Base-by-base conservation (phyloP, 23 tunicate genomes). In the Halocynthia aurantium region DNA sequence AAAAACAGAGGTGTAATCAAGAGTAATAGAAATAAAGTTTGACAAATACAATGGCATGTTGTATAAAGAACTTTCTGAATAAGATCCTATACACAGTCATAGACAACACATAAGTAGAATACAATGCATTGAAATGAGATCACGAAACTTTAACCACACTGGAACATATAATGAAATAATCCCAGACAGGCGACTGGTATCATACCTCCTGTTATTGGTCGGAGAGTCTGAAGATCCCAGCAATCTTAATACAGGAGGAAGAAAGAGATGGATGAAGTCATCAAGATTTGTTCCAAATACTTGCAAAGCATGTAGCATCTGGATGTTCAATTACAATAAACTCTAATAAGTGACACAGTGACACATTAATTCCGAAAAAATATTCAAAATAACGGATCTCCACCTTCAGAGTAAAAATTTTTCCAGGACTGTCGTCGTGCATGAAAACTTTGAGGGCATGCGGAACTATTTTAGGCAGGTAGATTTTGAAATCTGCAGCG, bases 391-490 rank as follows among this genome's bases (percentile, higher is more conserved):
- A 17, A 12, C 11, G 44, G 2, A 10, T n/a, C 10, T 18, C 10
- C 6, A 92, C 98, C 88, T 86, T 62, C 51, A 82, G 61, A 9
- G 92, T 92, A 55, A 86, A 92, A 22, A 75, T 69, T 70, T 82
- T 80, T 50, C 74, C 82, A 7, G 76, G 78, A 20, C 85, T 79
- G 61, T 84, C 87, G 76, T 92, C 98, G 56, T 82, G 83, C 74
- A 80, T 67, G 67, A 92, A 86, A 6, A 92, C 89, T 61, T 76
- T 80, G 12, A 92, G 82, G 11, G 81, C 83, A 60, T 86, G 81
- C 10, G 98, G 92, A 31, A 92, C 76, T 8, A 92, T 78, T 79
- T 86, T 82, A 10, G 98, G 98, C 51, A 91, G 70, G 74, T 91
- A 83, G 7, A 82, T 69, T 71, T 91, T 92, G 87, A 92, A 92